A percentile compares a stretch with the other conserved stretches of the same genome.
phyloP scores from a whole-genome alignment of 2,888 invertebrate genomes.

The Laothoe populi region DNA sequence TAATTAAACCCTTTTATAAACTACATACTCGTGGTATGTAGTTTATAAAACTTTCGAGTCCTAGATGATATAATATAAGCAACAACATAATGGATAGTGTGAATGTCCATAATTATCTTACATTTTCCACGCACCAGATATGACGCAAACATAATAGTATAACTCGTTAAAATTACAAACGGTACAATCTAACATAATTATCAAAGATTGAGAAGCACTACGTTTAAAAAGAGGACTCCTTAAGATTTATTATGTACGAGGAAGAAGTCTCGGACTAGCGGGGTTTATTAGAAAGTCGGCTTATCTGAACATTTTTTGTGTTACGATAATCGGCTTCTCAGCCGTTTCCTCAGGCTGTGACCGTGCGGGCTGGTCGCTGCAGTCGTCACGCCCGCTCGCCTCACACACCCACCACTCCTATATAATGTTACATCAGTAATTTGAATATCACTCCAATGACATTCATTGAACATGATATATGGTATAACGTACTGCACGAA shows the following conservation, averaged over 20 bases:
- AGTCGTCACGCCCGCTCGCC: conserved; percentile 16
- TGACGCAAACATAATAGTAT: too few relatives aligned
- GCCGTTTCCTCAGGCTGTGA: conserved; percentile 31
- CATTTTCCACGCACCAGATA: too few relatives aligned
- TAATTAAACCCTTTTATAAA: too few relatives aligned
- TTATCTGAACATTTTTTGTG: conserved; percentile 81
- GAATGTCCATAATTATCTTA: too few relatives aligned
- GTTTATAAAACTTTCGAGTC: too few relatives aligned
- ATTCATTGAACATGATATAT: too few relatives aligned
- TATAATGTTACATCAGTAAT: conserved; percentile 12
- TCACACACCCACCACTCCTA: conserved; percentile 18
- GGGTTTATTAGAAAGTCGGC: conserved; percentile 82
- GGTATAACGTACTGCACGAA: neutral
- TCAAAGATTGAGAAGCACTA: conserved; percentile 64
- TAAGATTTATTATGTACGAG: conserved; percentile 83
- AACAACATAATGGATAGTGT: too few relatives aligned
- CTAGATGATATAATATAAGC: too few relatives aligned
- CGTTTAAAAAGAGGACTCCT: conserved; percentile 67
- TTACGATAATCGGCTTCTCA: conserved; percentile 72
- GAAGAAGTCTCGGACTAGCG: conserved; percentile 70
- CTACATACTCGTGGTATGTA: too few relatives aligned
- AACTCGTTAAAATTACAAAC: neutral
- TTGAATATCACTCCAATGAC: conserved; percentile 9
- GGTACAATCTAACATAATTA: conserved; percentile 20
- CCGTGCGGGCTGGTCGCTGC: neutral